Evolutionary conservation across 2,888 invertebrate species (phyloP).

Genomic region (Nomada ferruginata): DNA sequence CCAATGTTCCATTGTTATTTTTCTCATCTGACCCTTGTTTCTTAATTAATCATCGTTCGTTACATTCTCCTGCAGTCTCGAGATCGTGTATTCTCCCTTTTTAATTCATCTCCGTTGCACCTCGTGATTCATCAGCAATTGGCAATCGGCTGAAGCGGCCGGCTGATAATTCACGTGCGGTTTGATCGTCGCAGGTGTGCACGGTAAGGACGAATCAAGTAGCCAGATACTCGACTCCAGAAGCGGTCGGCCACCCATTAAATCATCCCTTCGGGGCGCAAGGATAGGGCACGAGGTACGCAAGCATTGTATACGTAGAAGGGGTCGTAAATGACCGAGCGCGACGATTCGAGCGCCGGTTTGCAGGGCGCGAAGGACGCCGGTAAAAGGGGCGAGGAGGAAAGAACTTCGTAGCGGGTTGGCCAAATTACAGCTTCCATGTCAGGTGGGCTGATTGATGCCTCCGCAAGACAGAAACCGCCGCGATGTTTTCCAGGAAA

Average conservation of each 20-base stretch:
- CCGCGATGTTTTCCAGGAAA: slow-evolving; percentile 81
- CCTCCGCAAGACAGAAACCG: slow-evolving; percentile 70
- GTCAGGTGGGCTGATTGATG: slow-evolving; percentile 83
- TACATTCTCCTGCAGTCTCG: not conserved
- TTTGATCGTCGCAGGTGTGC: too few relatives aligned
- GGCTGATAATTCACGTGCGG: not conserved
- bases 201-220: not conserved
- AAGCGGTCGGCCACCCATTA: not conserved
- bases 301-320: slow-evolving; percentile 57
- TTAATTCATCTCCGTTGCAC: not conserved
- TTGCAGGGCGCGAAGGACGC: slow-evolving; percentile 68
- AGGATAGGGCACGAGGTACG: slow-evolving; percentile 46
- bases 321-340: slow-evolving; percentile 75
- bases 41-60: not conserved
- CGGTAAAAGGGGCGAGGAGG: slow-evolving; percentile 59
- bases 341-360: slow-evolving; percentile 70
- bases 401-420: slow-evolving; percentile 72
- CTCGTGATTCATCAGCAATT: not conserved
- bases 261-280: not conserved
- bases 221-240: not conserved
- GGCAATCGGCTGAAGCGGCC: not conserved
- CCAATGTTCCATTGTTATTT: not conserved
- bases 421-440: slow-evolving; percentile 84
- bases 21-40: not conserved
- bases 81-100: not conserved